phyloP scores from a whole-genome alignment of 2,797 vertebrate genomes.

The Crocodylus rhombifer region DNA sequence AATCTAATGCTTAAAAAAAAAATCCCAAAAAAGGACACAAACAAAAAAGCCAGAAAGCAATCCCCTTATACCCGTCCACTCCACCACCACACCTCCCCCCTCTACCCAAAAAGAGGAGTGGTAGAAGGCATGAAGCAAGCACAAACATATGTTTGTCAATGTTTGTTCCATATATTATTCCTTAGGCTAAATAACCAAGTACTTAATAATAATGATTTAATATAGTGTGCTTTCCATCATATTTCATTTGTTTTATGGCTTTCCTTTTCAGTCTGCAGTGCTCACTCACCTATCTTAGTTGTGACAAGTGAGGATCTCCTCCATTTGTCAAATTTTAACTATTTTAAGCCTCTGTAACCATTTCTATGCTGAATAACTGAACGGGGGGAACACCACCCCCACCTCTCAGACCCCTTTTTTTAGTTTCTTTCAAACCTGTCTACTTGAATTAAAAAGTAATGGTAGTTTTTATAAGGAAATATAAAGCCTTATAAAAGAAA shows the following conservation, averaged over 20 bases:
- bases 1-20: background rate
- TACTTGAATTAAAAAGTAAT: background rate
- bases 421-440: background rate
- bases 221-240: background rate
- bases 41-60: background rate
- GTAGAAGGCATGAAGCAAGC: background rate
- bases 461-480: background rate
- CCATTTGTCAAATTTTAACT: background rate
- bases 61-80: background rate
- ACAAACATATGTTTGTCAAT: rapidly evolving
- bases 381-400: background rate
- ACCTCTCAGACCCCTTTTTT: background rate
- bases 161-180: background rate
- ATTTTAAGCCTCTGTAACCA: background rate
- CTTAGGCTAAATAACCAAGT: background rate
- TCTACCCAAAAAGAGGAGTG: background rate
- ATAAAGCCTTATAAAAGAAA: background rate
- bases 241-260: background rate
- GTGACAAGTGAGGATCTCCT: background rate
- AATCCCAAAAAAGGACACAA: background rate
- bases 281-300: slow-evolving; percentile 8
- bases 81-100: too few species aligned
- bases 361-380: background rate
- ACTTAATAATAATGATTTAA: background rate
- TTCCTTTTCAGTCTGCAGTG: background rate